These are phyloP conservation scores for Phyllopteryx taeniolatus DNA, from an alignment of 2,113 vertebrate genomes.

Conservation along the genomic window DNA sequence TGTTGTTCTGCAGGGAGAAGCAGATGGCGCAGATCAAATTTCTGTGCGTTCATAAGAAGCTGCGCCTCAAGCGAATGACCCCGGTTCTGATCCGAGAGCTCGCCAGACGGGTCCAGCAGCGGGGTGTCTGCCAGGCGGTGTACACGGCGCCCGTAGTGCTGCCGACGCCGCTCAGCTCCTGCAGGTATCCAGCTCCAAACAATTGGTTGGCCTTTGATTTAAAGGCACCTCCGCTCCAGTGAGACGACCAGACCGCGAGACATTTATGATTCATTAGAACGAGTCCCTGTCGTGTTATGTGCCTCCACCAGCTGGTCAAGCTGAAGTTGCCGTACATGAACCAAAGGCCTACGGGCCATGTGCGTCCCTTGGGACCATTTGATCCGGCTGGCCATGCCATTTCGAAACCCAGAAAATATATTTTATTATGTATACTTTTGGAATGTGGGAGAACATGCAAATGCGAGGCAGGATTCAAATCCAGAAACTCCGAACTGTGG, in stretches of 20 bases:
- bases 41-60: constrained; percentile 95
- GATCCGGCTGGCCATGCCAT: too few species aligned
- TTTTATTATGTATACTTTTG: too few species aligned
- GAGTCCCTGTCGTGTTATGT: background rate
- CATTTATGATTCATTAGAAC: background rate
- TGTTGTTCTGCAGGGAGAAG: constrained; percentile 76
- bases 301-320: background rate
- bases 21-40: constrained; percentile 94
- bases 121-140: constrained; percentile 87
- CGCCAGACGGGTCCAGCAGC: constrained; percentile 84
- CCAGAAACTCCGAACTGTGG: too few species aligned
- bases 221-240: too few species aligned
- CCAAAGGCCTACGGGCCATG: too few species aligned
- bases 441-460: too few species aligned
- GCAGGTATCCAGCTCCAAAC: constrained; percentile 73
- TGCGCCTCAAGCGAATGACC: constrained; percentile 90
- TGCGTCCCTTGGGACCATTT: too few species aligned
- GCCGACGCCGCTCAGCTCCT: constrained; percentile 88
- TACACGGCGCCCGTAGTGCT: constrained; percentile 85
- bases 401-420: too few species aligned
- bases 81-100: constrained; percentile 94
- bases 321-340: background rate
- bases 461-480: too few species aligned
- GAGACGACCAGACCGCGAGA: too few species aligned
- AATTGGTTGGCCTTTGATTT: background rate